Percentiles rank a stretch among this genome's conserved stretches.
Conservation (phyloP, 2,888 invertebrate genomes). For the Sphecodes monilicornis region DNA sequence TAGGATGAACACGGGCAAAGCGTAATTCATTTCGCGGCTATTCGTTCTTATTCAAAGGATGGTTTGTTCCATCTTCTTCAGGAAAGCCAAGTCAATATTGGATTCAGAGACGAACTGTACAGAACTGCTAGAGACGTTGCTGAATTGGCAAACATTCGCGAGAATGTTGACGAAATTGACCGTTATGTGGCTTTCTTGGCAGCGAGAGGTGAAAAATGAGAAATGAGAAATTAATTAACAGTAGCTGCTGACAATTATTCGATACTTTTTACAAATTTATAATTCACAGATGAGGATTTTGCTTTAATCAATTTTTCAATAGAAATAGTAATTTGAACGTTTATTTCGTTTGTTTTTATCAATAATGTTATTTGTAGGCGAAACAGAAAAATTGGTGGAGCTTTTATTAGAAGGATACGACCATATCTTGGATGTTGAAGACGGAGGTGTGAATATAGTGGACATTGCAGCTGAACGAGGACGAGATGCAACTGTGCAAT, state of each 20-base stretch:
- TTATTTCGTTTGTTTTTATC: background rate
- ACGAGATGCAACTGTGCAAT: constrained; percentile 88
- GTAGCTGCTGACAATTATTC: background rate
- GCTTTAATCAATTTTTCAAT: background rate
- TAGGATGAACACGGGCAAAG: constrained; percentile 96
- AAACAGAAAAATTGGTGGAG: constrained; percentile 88
- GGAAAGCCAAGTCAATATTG: constrained; percentile 92
- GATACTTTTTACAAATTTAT: background rate
- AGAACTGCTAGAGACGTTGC: constrained; percentile 95
- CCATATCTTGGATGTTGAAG: constrained; percentile 92
- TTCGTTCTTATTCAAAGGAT: constrained; percentile 92
- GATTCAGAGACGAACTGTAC: constrained; percentile 94
- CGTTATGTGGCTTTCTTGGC: constrained; percentile 91
- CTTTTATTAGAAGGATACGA: constrained; percentile 94
- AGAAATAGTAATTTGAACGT: background rate
- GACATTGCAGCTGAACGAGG: constrained; percentile 90
- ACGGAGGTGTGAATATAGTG: constrained; percentile 89
- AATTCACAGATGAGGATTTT: background rate
- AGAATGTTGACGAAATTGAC: constrained; percentile 93
- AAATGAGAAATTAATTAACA: background rate
- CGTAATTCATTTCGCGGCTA: constrained; percentile 94
- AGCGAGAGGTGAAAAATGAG: constrained; percentile 88
- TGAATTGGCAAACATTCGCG: constrained; percentile 90
- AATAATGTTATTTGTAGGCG: constrained; percentile 84
- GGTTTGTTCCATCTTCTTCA: constrained; percentile 92